Evolutionary conservation across 1,140 invertebrate genomes (phyloP), one percentile per base, ranked within the genome.

Genomic region (Micrasema longulum): DNA sequence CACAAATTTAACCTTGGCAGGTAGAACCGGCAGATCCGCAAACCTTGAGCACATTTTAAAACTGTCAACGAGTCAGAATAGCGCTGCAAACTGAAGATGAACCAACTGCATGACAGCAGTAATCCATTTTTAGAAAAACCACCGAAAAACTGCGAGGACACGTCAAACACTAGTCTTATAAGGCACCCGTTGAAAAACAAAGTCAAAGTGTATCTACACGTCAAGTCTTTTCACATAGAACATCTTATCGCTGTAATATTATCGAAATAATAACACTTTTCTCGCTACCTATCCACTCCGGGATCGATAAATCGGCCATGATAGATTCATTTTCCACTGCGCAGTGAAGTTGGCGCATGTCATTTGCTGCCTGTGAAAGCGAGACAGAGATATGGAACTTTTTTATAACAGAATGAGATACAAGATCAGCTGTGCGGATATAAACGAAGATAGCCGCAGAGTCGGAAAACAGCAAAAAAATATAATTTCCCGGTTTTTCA

Each of bases 271-370:
- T 69, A 69, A 60, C 11, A 53, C 67, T 69, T 69, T 69, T 62
- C 67, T 57, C 43, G 31, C 41, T 62, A n/a, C 53, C 31, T 41
- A 35, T 20, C 23, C 67, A n/a, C 41, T 62, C 41, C 53, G 43
- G 53, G 55, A 69, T 69, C 67, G 67, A 69, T 69, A 69, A 18
- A 18, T 47, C 67, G 55, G 67, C 67, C 67, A 69, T 69, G 31
- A 60, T 69, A 35, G 53, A 62, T 60, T 69, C 16, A 69, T 57
- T 69, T 69, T 60, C 38, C 67, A 69, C 53, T 69, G 67, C 67
- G 67, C 67, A 43, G 26, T 60, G 67, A 69, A 60, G 67, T 69
- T 62, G 10, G 67, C 67, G 67, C 67, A 69, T 47, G 26, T 53
- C 31, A 52, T 57, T 55, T 26, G 36, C 41, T 12, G 14, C 5